Conservation (phyloP, 2,113 vertebrate species). For the Alouatta palliata region DNA sequence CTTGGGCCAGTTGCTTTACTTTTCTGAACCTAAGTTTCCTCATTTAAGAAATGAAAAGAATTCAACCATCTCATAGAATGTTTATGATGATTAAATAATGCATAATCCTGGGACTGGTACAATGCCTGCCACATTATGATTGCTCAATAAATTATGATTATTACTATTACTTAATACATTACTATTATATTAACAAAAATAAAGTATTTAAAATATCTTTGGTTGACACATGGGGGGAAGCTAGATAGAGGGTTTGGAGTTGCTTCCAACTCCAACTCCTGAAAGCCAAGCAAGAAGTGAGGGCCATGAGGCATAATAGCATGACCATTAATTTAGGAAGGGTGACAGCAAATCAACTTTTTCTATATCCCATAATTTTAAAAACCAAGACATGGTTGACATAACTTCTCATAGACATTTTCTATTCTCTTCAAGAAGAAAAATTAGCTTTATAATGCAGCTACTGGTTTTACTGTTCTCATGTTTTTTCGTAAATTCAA, state of each 20-base stretch:
- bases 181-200: neutral
- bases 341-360: neutral
- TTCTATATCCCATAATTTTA: neutral
- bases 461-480: neutral
- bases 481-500: constrained; percentile 42
- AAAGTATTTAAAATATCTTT: neutral
- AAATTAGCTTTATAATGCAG: neutral
- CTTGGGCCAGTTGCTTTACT: neutral
- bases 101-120: neutral
- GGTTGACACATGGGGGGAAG: neutral
- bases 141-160: neutral
- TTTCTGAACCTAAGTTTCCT: neutral
- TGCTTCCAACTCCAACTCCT: neutral
- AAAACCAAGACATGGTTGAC: neutral
- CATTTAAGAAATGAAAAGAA: neutral
- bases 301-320: neutral
- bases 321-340: neutral
- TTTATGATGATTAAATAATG: neutral
- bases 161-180: neutral
- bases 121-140: neutral
- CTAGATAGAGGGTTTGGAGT: neutral
- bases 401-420: neutral
- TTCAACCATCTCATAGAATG: neutral
- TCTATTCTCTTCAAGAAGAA: neutral
- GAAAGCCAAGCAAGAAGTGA: neutral